Base-by-base conservation (phyloP, 2,113 vertebrate genomes). In the Apteryx mantelli region DNA sequence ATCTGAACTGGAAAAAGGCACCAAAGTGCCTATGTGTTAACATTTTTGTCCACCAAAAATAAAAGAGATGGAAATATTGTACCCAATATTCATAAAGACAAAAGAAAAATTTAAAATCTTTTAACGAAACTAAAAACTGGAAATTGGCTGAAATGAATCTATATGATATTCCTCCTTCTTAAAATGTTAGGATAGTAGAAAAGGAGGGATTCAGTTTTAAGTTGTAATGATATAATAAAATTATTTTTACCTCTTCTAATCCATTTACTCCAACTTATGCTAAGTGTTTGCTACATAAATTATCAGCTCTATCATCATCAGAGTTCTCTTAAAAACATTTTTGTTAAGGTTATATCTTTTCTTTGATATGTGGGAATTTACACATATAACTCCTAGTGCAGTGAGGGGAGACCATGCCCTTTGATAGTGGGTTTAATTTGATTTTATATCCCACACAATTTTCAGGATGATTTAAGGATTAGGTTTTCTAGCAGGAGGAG, bases 401-500 rank as follows among this genome's bases (percentile, higher is more conserved):
- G 8, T 25, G 48, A 77, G 56, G 75, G 48, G 12, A 85, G n/a
- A 76, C 19, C 34, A 28, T 14, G 40, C 17, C 48, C 36, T 78
- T 87, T 70, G 28, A 46, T 2, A 52, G 4, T 7, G 20, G 15
- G 11, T 65, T 95, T 91, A 86, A 91, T 91, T 94, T 91, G 36
- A 96, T 91, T 89, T 91, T 66, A 96, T 55, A 90, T 69, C 48
- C 79, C 44, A 86, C 36, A 34, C 11, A 44, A 80, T 84, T 90
- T 95, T 86, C 80, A 91, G 44, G 44, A 80, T 80, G 65, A 91
- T 75, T 85, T 89, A 91, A 65, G 36, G 71, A 86, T 89, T 77
- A 84, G 18, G 19, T 52, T 92, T 94, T 92, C 38, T 88, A 65
- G 44, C 38, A 55, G 30, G 42, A 38, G 86, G 48, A 84, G 50